Base-by-base conservation (phyloP, 2,888 invertebrate genomes). In the Notocelia uddmanniana region DNA sequence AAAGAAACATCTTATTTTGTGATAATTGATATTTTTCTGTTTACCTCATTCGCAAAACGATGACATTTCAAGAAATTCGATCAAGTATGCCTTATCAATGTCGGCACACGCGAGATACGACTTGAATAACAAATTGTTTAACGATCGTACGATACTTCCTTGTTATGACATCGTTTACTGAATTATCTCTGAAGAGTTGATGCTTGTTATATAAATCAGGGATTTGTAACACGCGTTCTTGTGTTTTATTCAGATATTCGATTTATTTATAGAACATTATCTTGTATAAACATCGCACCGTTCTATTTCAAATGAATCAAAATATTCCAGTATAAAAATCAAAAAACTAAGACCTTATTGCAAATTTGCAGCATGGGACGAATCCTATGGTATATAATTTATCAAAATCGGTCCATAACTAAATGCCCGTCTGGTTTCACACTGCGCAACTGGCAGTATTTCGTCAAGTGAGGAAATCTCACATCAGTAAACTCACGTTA, bases 151-250 rank as follows among this genome's bases (percentile, higher is more conserved):
- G 21, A 23, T 45, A n/a, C 54, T 69, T 62, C 69, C 69, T 54
- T 69, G 52, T 62, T 62, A 69, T 45, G 54, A 54, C 23, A 68
- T 60, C 13, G 59, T 54, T 68, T 15, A 58, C 21, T 23, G n/a
- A 45, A 45, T 57, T 45, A 62, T 62, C 60, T 13, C 63, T 3
- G 31, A 31, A 26, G 21, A 37, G 15, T 37, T 23, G 52, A 18
- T 15, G 34, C 8, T 11, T 52, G 41, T 68, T 68, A 68, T 54
- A 41, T 68, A 68, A 68, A 60, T 37, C 2, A 60, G 13, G 52
- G 52, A 54, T 37, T 54, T 37, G 54, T 64, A 21, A 11, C 21
- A 10, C 19, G 15, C 34, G 0, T 31, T 18, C 15, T 63, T 19
- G 1, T 19, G 31, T 19, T 19, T 58, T 2, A 13, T 18, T 52